Evolutionary conservation across 1,140 invertebrate species (phyloP), one percentile per base, ranked within the genome.

Genomic region (Cyrtorhinus lividipennis): DNA sequence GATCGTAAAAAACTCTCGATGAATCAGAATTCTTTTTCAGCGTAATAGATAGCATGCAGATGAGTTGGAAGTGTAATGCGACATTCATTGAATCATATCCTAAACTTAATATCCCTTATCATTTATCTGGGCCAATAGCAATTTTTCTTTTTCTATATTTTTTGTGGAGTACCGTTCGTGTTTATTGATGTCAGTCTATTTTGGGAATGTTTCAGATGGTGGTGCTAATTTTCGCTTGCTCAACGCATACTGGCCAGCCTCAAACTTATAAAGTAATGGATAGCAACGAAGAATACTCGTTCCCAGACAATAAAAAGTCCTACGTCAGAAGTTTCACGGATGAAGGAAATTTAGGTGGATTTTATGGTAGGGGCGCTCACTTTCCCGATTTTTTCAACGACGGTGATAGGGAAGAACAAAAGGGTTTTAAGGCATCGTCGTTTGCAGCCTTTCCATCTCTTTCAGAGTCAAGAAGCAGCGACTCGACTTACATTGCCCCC

Each of bases 161-260:
- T n/a, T n/a, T n/a, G n/a, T n/a, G n/a, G n/a, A n/a, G n/a, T n/a
- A n/a, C n/a, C n/a, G n/a, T n/a, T n/a, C n/a, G n/a, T n/a, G n/a
- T n/a, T n/a, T n/a, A n/a, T n/a, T n/a, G n/a, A n/a, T n/a, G n/a
- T n/a, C n/a, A n/a, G n/a, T n/a, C n/a, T n/a, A n/a, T n/a, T n/a
- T n/a, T n/a, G n/a, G n/a, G n/a, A n/a, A n/a, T 57, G 3, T 57
- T 57, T 2, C 56, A 57, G 56, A 57, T 45, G 71, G 76, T 59
- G 56, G 56, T 24, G 56, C 24, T 57, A 13, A 57, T 57, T 23
- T 24, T 57, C 13, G 20, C 56, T 57, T 57, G 18, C 24, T 57
- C 56, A 10, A 15, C 2, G 2, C 15, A 57, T 24, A 15, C 24
- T 1, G 13, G 2, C 3, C 3, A 15, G 3, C 13, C 20, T 23